These are phyloP conservation scores for Galerucella pusilla DNA, from an alignment of 2,888 invertebrate genomes.

Conservation along the genomic window DNA sequence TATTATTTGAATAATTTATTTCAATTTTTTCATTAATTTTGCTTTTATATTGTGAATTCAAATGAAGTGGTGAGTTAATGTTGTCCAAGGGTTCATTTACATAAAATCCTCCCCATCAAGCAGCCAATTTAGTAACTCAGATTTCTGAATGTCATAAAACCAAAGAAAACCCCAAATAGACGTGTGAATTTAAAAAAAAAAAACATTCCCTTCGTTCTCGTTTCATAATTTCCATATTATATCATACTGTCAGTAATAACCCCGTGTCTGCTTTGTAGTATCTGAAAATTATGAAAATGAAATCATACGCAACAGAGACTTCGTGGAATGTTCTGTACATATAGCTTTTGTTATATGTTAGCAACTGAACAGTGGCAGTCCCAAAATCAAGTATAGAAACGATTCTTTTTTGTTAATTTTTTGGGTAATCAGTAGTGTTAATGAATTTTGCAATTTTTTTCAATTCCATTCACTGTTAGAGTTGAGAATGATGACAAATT, in stretches of 20 bases:
- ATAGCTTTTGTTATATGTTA: conserved; percentile 12
- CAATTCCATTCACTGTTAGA: no score
- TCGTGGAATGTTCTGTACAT: conserved; percentile 48
- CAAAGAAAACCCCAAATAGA: not conserved
- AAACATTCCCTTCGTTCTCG: not conserved
- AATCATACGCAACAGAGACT: conserved; percentile 50
- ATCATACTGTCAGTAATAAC: conserved; percentile 10
- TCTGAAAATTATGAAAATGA: conserved; percentile 52
- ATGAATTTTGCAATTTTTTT: no score
- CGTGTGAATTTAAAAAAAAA: not conserved
- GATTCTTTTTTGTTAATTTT: no score
- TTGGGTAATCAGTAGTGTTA: no score
- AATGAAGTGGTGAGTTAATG: no score
- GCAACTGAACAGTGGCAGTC: not conserved
- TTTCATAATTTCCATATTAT: not conserved
- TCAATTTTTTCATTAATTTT: no score
- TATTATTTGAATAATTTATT: no score
- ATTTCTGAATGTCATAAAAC: not conserved
- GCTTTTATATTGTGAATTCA: no score
- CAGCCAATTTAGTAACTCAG: not conserved
- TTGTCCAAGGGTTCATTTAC: no score
- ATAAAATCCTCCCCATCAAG: not conserved
- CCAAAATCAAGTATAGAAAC: not conserved
- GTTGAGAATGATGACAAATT: no score
- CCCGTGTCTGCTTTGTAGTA: conserved; percentile 9